Base-by-base conservation (phyloP, 2,797 vertebrate species). In the Dipus sagitta region DNA sequence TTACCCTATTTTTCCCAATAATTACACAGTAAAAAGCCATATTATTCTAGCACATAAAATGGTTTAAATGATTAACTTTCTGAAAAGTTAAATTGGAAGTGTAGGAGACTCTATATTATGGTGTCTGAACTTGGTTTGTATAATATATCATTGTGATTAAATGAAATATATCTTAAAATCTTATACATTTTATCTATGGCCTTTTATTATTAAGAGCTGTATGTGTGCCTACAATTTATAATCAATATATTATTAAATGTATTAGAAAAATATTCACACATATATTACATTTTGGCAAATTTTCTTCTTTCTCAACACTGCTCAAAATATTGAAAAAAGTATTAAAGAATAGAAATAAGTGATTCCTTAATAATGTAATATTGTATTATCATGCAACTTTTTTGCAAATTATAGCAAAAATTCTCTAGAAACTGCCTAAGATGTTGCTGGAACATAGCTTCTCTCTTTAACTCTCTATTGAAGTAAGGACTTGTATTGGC, bases 11-110 rank as follows among this genome's bases (percentile, higher is more conserved):
- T 83, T 58, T 81, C 34, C 82, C 47, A 88, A 7, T 32, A 89
- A 93, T 68, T 92, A 95, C 0, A 1, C 10, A 64, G 76, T 9
- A 42, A 93, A 92, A 92, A 96, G 71, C 83, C 7, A 64, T 18
- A 65, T 32, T 78, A 94, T 81, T 95, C 94, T 91, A 95, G 86
- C 42, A 82, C 64, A 89, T 86, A 92, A 95, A 96, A 93, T 72
- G 4, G 9, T 14, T 86, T 90, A 82, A 91, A 95, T 71, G 64
- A 83, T 88, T 92, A 68, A 85, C 94, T 95, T 71, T 87, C 84
- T 28, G 54, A 47, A 86, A 92, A 67, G 54, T 95, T 88, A 88
- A 96, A 87, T 60, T 60, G 52, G 90, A 93, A 90, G 10, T 60
- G 42, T 38, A 4, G 77, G 92, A 28, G 10, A 6, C 28, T 74